A percentile compares a stretch with the other conserved stretches of the same genome.
phyloP scores from a whole-genome alignment of 2,113 vertebrate genomes.

The Pterocles orientalis region DNA sequence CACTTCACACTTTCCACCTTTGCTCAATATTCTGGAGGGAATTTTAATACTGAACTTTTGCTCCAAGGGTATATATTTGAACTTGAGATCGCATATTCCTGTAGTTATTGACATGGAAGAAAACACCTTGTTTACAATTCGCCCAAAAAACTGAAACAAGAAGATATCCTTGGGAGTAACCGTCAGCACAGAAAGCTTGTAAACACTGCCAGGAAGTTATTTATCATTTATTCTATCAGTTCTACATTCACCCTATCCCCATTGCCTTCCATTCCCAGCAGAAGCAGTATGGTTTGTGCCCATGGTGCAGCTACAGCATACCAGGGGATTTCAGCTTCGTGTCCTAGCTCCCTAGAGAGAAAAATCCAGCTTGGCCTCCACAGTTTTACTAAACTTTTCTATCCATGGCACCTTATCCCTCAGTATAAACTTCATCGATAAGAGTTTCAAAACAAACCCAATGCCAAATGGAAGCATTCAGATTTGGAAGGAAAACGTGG shows the following conservation, averaged over 20 bases:
- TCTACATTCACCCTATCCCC: not conserved
- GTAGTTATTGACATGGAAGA: not conserved
- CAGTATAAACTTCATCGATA: not conserved
- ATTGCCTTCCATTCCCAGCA: not conserved
- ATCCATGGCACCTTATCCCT: not conserved
- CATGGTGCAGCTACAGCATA: not conserved
- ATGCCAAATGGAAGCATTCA: not conserved
- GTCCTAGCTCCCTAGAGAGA: not conserved
- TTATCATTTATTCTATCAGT: not conserved
- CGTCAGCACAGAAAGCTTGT: not conserved
- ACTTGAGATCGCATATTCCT: not conserved
- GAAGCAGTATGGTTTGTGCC: not conserved
- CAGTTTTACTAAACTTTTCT: not conserved
- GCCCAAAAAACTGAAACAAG: not conserved
- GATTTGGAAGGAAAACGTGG: not conserved
- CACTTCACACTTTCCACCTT: not conserved
- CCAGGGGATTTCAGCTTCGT: not conserved
- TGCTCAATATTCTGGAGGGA: not conserved
- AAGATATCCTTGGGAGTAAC: not conserved
- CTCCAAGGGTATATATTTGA: not conserved
- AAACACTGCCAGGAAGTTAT: not conserved
- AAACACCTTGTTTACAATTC: not conserved
- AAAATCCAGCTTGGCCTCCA: not conserved
- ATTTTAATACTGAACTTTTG: not conserved
- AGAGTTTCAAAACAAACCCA: not conserved